These are phyloP conservation scores for Rhimphoctona megacephalus DNA, from an alignment of 2,888 invertebrate genomes.

Conservation along the genomic window DNA sequence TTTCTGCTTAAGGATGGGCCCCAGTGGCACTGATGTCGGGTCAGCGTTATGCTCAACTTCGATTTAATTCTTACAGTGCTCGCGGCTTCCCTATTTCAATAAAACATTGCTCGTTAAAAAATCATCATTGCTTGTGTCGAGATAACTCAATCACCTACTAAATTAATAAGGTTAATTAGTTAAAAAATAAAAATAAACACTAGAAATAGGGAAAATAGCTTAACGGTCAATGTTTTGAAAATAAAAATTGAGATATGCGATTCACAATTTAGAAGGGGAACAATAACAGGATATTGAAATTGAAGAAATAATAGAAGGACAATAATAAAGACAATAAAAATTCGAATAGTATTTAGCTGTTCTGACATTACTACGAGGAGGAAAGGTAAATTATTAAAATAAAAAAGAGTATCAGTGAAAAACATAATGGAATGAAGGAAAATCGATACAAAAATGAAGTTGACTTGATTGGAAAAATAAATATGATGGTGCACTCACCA, in stretches of 20 bases:
- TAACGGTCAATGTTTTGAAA: too few relatives aligned
- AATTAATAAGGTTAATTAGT: background rate
- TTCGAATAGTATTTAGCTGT: too few relatives aligned
- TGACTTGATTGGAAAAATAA: background rate
- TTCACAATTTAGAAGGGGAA: background rate
- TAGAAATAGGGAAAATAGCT: too few relatives aligned
- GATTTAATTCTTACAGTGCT: constrained; percentile 83
- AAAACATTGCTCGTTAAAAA: constrained; percentile 38
- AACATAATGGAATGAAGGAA: background rate
- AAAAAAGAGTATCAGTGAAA: background rate
- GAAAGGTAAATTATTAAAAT: background rate
- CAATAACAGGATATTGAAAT: background rate
- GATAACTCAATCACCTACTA: background rate
- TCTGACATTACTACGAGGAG: background rate
- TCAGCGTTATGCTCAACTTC: constrained; percentile 82
- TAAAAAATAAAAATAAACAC: too few relatives aligned
- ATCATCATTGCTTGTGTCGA: background rate
- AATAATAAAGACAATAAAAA: too few relatives aligned
- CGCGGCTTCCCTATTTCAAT: constrained; percentile 80
- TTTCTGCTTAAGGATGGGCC: constrained; percentile 79
- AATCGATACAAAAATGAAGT: background rate
- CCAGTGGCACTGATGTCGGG: constrained; percentile 82
- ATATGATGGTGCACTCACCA: constrained; percentile 76
- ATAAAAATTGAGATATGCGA: too few relatives aligned
- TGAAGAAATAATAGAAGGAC: background rate